Evolutionary conservation across 2,797 vertebrate species (phyloP), one percentile per base, ranked within the genome.

Genomic region (Danio kyathit): DNA sequence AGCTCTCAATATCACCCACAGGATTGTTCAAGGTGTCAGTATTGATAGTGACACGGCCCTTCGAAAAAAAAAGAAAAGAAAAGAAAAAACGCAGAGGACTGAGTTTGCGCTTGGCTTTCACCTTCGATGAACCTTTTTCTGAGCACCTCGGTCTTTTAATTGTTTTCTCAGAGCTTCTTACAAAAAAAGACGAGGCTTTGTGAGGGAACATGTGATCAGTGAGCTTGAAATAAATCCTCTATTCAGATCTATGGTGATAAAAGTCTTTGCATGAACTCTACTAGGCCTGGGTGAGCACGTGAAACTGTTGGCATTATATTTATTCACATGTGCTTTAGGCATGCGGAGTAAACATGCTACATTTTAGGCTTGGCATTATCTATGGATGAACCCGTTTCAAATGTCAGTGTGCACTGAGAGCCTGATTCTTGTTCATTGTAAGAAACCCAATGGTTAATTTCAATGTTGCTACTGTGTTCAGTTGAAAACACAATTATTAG

Each of bases 11-110:
- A 93, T 93, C 89, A 90, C 90, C 80, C 84, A 92, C 88, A 89
- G 88, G 87, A 90, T 89, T 91, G 91, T 92, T 92, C 91, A 90
- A 92, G 90, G 90, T 92, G 92, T 92, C 91, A 88, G 87, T 90
- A 88, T 89, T 89, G 91, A 93, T 91, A 89, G 91, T 87, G 88
- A 92, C 88, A 89, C 84, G 70, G 89, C 81, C 84, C 80, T 54
- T 73, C 80, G 17, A 52, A 74, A 78, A 52, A 78, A 52, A 63
- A 76, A 65, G n/a, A 48, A 7, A 82, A 88, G 84, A 70, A 74
- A 51, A 52, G 5, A 44, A 16, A 48, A 3, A 29, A 29, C 1
- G 29, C 29, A 29, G 79, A 89, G 88, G 88, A 81, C 86, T 85
- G 86, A 85, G 88, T 83, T 87, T 89, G 91, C 89, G 87, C 88